These are phyloP conservation scores for Caenorhabditis uteleia DNA, from an alignment of 2,888 invertebrate species.

Conservation along the genomic window DNA sequence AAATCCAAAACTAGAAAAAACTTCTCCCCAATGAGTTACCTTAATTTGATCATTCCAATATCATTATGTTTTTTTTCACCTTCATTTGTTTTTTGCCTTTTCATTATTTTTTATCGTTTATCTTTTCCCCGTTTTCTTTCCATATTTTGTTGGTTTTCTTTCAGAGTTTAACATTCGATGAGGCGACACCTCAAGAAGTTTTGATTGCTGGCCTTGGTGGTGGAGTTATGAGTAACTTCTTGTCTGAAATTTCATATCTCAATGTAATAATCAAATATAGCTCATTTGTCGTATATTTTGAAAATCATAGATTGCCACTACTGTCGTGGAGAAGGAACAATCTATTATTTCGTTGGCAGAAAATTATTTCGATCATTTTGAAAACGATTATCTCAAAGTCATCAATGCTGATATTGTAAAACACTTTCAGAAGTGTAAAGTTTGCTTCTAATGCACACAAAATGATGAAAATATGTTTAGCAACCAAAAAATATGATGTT, in stretches of 20 bases:
- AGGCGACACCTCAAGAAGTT: constrained; percentile 24
- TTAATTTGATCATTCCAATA: too few species aligned
- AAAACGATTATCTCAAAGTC: constrained; percentile 20
- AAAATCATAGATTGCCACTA: constrained; percentile 32
- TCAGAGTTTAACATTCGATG: constrained; percentile 39
- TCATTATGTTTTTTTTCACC: too few species aligned
- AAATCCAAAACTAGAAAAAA: too few species aligned
- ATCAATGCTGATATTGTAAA: constrained; percentile 23
- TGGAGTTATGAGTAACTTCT: constrained; percentile 41
- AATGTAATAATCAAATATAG: constrained; percentile 10
- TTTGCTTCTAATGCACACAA: too few species aligned
- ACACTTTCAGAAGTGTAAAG: constrained; percentile 4
- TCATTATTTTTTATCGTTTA: neutral
- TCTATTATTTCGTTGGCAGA: constrained; percentile 29
- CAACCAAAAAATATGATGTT: constrained; percentile 24
- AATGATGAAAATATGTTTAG: neutral
- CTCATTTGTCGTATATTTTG: neutral
- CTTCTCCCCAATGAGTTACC: too few species aligned
- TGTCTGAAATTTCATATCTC: constrained; percentile 32
- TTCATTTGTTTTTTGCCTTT: neutral
- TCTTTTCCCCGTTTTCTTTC: neutral
- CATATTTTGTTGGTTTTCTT: neutral
- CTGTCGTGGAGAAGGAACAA: constrained; percentile 40
- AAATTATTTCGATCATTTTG: constrained; percentile 36
- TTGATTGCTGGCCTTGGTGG: constrained; percentile 44